Percentiles rank a stretch among this genome's conserved stretches.
These are phyloP conservation scores for Pongo abelii DNA, from an alignment of 2,113 vertebrate genomes.

Conservation along the genomic window DNA sequence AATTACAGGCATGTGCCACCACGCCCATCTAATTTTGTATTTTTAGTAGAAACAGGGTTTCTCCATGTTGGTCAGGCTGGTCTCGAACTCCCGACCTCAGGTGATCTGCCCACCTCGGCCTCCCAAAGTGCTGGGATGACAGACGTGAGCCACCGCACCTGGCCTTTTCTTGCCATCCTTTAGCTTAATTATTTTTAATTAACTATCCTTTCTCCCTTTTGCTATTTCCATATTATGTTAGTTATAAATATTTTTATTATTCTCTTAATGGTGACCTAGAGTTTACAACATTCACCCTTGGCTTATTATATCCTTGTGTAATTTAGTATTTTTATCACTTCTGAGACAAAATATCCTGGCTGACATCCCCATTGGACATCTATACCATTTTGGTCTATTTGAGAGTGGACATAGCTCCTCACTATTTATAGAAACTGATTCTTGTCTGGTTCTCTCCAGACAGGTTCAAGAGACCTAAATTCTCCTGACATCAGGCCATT, in stretches of 20 bases:
- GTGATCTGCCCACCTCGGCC: too few relatives aligned
- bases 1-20: too few relatives aligned
- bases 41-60: too few relatives aligned
- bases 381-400: neutral
- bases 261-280: neutral
- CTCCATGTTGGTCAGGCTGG: too few relatives aligned
- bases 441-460: neutral
- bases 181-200: neutral
- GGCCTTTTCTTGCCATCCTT: neutral
- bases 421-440: neutral
- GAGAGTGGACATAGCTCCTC: neutral
- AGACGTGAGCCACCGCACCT: too few relatives aligned
- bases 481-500: neutral
- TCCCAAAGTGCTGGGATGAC: too few relatives aligned
- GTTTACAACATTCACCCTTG: neutral
- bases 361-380: neutral
- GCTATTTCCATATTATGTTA: neutral
- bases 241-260: neutral
- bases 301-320: neutral
- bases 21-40: too few relatives aligned
- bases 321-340: constrained; percentile 1
- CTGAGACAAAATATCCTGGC: neutral
- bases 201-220: neutral
- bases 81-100: too few relatives aligned
- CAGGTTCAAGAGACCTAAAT: neutral